These are phyloP conservation scores for Megathymus violae DNA, from an alignment of 1,140 invertebrate species.

Conservation along the genomic window DNA sequence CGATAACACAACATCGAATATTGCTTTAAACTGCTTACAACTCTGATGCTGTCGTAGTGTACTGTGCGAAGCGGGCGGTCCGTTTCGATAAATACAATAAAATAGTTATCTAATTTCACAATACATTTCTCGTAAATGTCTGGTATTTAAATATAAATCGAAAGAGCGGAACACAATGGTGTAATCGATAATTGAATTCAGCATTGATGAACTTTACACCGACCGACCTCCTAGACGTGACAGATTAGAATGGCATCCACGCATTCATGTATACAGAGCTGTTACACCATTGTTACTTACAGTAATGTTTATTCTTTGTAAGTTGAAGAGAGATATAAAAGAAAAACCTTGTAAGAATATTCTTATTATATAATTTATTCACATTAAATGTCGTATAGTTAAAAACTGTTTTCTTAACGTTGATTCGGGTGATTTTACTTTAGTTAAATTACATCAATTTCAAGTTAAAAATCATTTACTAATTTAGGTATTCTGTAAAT, in stretches of 20 bases:
- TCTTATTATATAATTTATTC: too few relatives aligned
- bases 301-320: too few relatives aligned
- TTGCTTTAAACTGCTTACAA: conserved; percentile 7
- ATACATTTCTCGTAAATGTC: conserved; percentile 78
- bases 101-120: conserved; percentile 76
- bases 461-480: too few relatives aligned
- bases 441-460: too few relatives aligned
- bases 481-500: too few relatives aligned
- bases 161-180: conserved; percentile 82
- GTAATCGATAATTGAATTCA: conserved; percentile 83
- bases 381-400: too few relatives aligned
- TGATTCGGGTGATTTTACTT: too few relatives aligned
- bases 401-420: too few relatives aligned
- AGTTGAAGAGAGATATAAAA: too few relatives aligned
- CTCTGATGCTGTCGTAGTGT: conserved; percentile 13
- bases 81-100: conserved; percentile 72
- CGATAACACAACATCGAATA: background rate
- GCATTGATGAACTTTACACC: conserved; percentile 83
- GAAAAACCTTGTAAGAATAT: too few relatives aligned
- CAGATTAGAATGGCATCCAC: conserved; percentile 80
- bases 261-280: conserved; percentile 55
- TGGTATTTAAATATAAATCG: conserved; percentile 83
- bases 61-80: conserved; percentile 65
- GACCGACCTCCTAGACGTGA: conserved; percentile 79
- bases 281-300: too few relatives aligned